A percentile compares a stretch with the other conserved stretches of the same genome.
Evolutionary conservation across 2,113 vertebrate species (phyloP).

Genomic region (Coptodon rendalli): DNA sequence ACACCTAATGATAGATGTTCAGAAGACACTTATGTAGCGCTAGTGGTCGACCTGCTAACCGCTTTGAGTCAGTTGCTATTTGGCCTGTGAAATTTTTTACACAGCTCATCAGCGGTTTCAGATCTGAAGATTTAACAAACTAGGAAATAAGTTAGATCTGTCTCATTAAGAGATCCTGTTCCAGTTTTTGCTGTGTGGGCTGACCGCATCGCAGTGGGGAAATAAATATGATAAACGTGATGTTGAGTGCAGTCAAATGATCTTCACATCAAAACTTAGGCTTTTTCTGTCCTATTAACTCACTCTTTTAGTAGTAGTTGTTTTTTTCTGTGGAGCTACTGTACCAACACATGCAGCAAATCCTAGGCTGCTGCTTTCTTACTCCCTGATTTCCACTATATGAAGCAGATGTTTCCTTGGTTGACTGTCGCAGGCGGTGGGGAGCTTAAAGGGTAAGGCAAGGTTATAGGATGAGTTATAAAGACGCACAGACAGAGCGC

Average conservation of each 20-base stretch:
- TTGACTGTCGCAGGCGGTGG: not conserved
- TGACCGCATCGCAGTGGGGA: not conserved
- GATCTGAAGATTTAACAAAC: not conserved
- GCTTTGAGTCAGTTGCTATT: not conserved
- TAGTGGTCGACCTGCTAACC: not conserved
- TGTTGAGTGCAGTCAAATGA: not conserved
- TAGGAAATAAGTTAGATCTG: not conserved
- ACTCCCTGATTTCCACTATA: slow-evolving; percentile 6
- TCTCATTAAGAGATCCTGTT: not conserved
- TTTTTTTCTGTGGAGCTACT: not conserved
- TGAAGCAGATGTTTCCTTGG: slow-evolving; percentile 15
- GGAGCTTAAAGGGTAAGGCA: not conserved
- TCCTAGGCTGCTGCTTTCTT: slow-evolving; percentile 15
- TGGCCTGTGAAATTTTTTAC: not conserved
- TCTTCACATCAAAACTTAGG: not conserved
- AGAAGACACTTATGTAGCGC: not conserved
- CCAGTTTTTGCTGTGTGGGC: not conserved
- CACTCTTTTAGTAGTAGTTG: not conserved
- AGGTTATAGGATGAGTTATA: slow-evolving; percentile 3
- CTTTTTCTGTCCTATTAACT: not conserved
- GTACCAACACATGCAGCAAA: not conserved
- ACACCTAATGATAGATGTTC: not conserved
- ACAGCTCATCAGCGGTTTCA: not conserved
- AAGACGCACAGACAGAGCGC: slow-evolving; percentile 7
- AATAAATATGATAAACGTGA: not conserved